phyloP scores from a whole-genome alignment of 2,797 vertebrate species.

The Sebastes elongatus region DNA sequence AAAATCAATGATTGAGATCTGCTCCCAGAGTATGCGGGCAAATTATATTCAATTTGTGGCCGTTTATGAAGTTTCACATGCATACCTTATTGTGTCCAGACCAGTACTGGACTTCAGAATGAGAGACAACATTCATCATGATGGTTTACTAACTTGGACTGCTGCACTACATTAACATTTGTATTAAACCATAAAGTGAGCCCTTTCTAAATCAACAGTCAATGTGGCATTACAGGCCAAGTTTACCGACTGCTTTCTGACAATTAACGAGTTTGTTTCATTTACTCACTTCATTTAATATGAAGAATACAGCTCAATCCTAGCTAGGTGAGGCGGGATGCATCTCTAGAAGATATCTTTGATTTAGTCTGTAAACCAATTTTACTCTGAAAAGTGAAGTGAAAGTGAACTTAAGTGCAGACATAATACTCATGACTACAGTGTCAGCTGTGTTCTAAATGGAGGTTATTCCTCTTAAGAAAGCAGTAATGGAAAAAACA shows the following conservation, averaged over 20 bases:
- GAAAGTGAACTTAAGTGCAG: background rate
- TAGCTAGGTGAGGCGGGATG: background rate
- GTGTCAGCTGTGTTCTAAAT: background rate
- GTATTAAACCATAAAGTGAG: background rate
- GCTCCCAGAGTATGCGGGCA: background rate
- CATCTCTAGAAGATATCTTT: background rate
- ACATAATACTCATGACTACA: background rate
- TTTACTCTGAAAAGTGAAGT: background rate
- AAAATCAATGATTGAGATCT: background rate
- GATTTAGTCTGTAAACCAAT: background rate
- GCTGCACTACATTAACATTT: background rate
- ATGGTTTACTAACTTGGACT: background rate
- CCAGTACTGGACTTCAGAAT: background rate
- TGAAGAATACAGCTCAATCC: background rate
- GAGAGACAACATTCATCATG: background rate
- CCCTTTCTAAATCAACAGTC: background rate
- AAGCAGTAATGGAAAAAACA: background rate
- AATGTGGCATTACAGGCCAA: background rate
- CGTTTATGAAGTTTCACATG: background rate
- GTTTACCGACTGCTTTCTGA: background rate
- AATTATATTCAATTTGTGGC: background rate
- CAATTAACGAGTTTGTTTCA: background rate
- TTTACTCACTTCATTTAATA: background rate
- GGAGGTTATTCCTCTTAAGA: background rate
- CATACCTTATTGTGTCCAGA: background rate